A percentile compares a stretch with the other conserved stretches of the same genome.
Conservation (phyloP, 2,113 vertebrate genomes). For the Lanius ludovicianus region DNA sequence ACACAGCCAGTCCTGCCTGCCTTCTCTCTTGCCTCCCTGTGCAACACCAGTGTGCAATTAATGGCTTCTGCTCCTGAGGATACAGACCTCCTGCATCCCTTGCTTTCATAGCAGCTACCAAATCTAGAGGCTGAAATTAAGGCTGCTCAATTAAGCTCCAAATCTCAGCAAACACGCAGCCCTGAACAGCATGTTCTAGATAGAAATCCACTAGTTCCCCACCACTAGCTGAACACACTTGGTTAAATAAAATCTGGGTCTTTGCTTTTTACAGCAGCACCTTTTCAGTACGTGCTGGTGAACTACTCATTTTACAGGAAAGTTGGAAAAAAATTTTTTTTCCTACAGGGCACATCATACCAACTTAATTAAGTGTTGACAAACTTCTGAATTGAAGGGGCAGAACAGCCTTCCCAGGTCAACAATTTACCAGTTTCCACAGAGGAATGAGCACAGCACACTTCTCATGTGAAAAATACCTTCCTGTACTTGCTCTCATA, state of each 20-base stretch:
- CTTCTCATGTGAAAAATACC: not conserved
- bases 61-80: not conserved
- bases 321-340: accelerated
- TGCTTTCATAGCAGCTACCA: not conserved
- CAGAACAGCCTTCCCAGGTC: not conserved
- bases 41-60: not conserved
- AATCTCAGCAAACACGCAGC: not conserved
- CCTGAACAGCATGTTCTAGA: not conserved
- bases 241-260: not conserved
- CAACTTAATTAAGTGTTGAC: accelerated
- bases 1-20: not conserved
- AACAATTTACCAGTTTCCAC: not conserved
- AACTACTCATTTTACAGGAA: not conserved
- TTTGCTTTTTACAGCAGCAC: not conserved
- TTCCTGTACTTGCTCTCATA: not conserved
- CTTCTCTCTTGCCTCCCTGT: not conserved
- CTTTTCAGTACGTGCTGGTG: accelerated
- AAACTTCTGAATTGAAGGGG: not conserved
- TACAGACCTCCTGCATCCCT: not conserved
- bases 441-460: not conserved
- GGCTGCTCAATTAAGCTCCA: not conserved
- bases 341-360: accelerated
- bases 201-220: not conserved
- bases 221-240: not conserved
- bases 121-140: not conserved